These are phyloP conservation scores for Amiota minor DNA, from an alignment of 2,888 invertebrate genomes.

Conservation along the genomic window DNA sequence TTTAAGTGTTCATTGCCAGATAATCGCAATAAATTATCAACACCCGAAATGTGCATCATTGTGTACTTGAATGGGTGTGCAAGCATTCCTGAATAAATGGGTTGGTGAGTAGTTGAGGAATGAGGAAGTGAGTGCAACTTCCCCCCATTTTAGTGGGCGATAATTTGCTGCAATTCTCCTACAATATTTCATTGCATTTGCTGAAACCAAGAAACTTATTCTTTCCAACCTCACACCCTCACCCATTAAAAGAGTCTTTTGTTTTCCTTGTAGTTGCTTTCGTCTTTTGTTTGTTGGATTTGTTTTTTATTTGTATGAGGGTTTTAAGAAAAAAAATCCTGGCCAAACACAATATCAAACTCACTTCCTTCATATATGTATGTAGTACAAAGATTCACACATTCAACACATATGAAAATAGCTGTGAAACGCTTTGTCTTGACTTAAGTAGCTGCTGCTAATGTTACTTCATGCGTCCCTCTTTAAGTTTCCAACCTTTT, in stretches of 20 bases:
- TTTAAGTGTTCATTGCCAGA: constrained; percentile 46
- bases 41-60: constrained; percentile 49
- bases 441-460: constrained; percentile 51
- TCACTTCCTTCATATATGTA: constrained; percentile 29
- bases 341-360: constrained; percentile 36
- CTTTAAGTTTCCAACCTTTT: neutral
- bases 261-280: constrained; percentile 13
- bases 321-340: constrained; percentile 47
- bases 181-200: constrained; percentile 41
- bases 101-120: neutral
- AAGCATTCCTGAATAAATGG: constrained; percentile 44
- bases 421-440: constrained; percentile 44
- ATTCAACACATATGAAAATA: constrained; percentile 17
- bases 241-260: neutral
- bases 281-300: neutral
- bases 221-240: neutral
- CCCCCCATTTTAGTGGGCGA: constrained; percentile 12
- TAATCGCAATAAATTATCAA: constrained; percentile 66
- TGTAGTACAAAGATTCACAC: constrained; percentile 24
- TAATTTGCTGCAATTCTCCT: neutral
- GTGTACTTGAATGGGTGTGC: neutral
- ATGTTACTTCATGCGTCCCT: constrained; percentile 3
- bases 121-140: neutral
- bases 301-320: constrained; percentile 21
- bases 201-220: neutral